Percentiles rank a stretch among this genome's conserved stretches.
These are phyloP conservation scores for Falco punctatus DNA, from an alignment of 2,113 vertebrate species.

Conservation along the genomic window DNA sequence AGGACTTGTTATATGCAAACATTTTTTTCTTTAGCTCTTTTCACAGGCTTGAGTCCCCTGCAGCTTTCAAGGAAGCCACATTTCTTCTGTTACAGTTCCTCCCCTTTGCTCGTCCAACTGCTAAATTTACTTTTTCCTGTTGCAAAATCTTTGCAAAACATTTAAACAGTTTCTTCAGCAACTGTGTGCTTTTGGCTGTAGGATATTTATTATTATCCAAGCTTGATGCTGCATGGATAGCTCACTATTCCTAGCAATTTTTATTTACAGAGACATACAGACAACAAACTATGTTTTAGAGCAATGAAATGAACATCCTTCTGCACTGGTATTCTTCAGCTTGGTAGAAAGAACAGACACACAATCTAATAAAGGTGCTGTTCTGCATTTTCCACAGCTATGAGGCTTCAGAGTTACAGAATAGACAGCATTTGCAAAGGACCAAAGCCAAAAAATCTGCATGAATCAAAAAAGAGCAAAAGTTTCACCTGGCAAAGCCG, in stretches of 20 bases:
- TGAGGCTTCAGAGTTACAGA: neutral
- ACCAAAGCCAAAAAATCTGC: neutral
- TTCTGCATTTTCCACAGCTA: neutral
- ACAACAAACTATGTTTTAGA: neutral
- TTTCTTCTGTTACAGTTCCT: neutral
- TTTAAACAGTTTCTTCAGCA: neutral
- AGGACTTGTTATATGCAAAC: conserved; percentile 27
- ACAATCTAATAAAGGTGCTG: neutral
- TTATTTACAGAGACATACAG: neutral
- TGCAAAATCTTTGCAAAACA: conserved; percentile 14
- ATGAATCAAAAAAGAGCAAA: neutral
- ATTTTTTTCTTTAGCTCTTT: neutral
- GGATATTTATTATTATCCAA: neutral
- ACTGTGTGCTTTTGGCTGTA: neutral
- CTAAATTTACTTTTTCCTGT: conserved; percentile 3
- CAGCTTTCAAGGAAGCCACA: neutral
- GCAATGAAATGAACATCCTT: neutral
- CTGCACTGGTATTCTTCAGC: neutral
- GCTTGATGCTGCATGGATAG: neutral
- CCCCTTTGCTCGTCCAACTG: neutral
- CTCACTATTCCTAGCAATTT: neutral
- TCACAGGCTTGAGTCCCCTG: neutral
- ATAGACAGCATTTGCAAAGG: neutral
- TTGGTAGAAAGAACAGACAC: neutral
- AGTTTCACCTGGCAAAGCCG: conserved; percentile 92